Evolutionary conservation across 2,113 vertebrate species (phyloP).

Genomic region (Trichomycterus rosablanca): DNA sequence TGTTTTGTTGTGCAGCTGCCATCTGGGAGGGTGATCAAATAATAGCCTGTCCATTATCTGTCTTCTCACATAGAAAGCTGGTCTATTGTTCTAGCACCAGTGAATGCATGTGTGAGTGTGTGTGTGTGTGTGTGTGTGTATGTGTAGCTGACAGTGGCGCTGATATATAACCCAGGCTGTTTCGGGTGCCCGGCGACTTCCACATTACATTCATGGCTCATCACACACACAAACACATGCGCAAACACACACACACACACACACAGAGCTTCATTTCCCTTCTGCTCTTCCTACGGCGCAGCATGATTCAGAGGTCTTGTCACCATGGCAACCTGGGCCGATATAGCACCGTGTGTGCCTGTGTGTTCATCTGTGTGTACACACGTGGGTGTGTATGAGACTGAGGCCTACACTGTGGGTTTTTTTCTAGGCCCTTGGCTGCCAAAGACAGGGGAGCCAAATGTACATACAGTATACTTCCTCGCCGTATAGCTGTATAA

Average conservation of each 20-base stretch:
- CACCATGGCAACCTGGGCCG: conserved; percentile 69
- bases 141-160: background rate
- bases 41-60: conserved; percentile 21
- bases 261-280: conserved; percentile 46
- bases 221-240: conserved; percentile 16
- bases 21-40: conserved; percentile 33
- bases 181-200: conserved; percentile 20
- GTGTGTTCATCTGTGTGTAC: conserved; percentile 44
- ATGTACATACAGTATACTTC: conserved; percentile 27
- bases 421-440: conserved; percentile 46
- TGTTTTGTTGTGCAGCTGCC: conserved; percentile 39
- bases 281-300: conserved; percentile 60
- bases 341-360: conserved; percentile 60
- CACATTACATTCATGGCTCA: conserved; percentile 24
- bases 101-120: background rate
- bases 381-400: conserved; percentile 66
- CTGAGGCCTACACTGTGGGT: conserved; percentile 60
- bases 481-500: no score
- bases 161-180: conserved; percentile 24
- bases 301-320: conserved; percentile 64
- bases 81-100: conserved; percentile 17
- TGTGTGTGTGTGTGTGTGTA: conserved; percentile 11
- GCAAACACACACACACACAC: background rate
- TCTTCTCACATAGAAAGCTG: conserved; percentile 2
- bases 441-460: conserved; percentile 44